These are phyloP conservation scores for Piscicola geometra DNA, from an alignment of 2,888 invertebrate species.

Conservation along the genomic window DNA sequence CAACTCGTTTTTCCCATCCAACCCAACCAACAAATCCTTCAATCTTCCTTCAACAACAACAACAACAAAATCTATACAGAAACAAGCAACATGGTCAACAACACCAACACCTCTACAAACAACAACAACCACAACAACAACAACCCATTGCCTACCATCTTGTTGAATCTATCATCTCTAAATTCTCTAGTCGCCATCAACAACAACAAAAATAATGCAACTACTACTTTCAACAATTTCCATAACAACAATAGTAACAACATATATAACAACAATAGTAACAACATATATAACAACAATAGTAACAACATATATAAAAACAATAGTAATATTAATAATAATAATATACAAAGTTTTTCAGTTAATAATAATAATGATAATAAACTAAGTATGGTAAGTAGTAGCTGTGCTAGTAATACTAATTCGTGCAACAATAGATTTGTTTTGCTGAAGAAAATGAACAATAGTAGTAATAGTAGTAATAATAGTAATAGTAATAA, in stretches of 20 bases:
- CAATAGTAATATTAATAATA: slow-evolving; percentile 7
- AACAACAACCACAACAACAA: neutral
- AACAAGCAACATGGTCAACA: slow-evolving; percentile 4
- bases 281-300: slow-evolving; percentile 13
- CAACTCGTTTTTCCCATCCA: neutral
- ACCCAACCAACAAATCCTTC: neutral
- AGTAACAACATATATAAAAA: neutral
- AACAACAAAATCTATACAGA: neutral
- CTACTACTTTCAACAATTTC: neutral
- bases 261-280: neutral
- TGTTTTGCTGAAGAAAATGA: too few species aligned
- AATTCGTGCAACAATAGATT: neutral
- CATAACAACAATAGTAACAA: neutral
- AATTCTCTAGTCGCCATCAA: neutral
- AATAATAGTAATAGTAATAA: slow-evolving; percentile 11
- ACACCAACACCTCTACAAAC: neutral
- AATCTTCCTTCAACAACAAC: neutral
- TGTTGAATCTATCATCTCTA: neutral
- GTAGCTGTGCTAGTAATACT: neutral
- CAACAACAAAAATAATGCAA: neutral
- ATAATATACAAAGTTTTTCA: too few species aligned
- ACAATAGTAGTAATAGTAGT: neutral
- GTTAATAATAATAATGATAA: neutral
- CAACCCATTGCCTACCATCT: neutral
- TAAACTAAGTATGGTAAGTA: neutral